Evolutionary conservation across 2,888 invertebrate genomes (phyloP).

Genomic region (Scaptomyza polygonia): DNA sequence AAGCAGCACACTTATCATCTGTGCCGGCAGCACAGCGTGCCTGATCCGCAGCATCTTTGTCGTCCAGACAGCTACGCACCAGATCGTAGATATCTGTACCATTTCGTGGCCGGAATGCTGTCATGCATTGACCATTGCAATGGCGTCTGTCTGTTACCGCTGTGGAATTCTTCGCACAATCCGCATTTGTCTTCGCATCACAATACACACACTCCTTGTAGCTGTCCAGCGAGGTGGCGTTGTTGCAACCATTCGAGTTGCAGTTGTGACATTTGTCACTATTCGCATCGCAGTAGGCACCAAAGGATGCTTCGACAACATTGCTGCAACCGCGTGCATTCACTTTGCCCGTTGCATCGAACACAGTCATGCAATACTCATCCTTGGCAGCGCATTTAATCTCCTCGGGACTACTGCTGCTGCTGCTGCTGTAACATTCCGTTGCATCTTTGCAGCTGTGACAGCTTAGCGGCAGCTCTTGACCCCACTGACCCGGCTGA

Average conservation of each 20-base stretch:
- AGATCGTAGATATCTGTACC: conserved; percentile 49
- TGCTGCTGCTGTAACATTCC: conserved; percentile 53
- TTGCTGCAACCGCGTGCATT: conserved; percentile 75
- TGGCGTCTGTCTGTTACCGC: conserved; percentile 57
- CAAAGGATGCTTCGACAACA: conserved; percentile 58
- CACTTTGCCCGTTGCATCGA: conserved; percentile 58
- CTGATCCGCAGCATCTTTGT: conserved; percentile 75
- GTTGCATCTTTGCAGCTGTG: conserved; percentile 56
- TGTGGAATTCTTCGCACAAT: conserved; percentile 59
- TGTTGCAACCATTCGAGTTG: conserved; percentile 81
- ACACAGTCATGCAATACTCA: conserved; percentile 80
- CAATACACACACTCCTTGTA: conserved; percentile 78
- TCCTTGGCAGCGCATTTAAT: conserved; percentile 22
- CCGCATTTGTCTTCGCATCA: conserved; percentile 48
- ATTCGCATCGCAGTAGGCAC: conserved; percentile 69
- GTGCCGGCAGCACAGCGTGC: conserved; percentile 47
- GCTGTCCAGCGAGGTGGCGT: conserved; percentile 46
- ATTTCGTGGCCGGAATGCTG: conserved; percentile 50
- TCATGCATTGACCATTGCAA: conserved; percentile 79
- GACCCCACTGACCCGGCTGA: conserved; percentile 78
- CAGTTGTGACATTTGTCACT: conserved; percentile 73
- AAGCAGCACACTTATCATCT: conserved; percentile 57
- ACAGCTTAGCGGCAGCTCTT: conserved; percentile 75
- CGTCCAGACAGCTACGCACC: conserved; percentile 77
- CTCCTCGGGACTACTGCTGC: not conserved